Conservation (phyloP, 2,113 vertebrate species). For the Porphyrio hochstetteri region DNA sequence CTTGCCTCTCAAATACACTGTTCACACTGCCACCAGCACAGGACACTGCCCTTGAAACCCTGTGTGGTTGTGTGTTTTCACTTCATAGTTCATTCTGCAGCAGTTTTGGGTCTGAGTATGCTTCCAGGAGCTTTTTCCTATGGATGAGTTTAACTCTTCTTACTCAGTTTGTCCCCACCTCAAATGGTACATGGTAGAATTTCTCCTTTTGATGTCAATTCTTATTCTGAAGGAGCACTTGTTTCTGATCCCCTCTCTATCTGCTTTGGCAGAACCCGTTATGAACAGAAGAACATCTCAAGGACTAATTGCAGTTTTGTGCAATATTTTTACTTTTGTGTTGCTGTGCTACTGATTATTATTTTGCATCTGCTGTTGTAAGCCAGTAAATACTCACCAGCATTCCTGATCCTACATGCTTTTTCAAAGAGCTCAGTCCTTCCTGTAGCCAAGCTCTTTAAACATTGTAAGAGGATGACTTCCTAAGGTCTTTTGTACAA, state of each 20-base stretch:
- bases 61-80: background rate
- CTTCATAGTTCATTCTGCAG: background rate
- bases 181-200: background rate
- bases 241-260: background rate
- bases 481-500: background rate
- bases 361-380: background rate
- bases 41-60: background rate
- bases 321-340: background rate
- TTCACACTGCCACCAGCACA: background rate
- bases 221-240: background rate
- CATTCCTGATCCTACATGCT: background rate
- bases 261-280: background rate
- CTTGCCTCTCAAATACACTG: background rate
- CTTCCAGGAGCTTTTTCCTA: background rate
- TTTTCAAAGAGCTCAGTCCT: background rate
- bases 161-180: background rate
- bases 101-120: background rate
- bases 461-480: background rate
- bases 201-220: background rate
- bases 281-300: background rate
- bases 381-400: background rate
- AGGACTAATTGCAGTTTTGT: background rate
- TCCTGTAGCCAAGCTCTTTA: conserved; percentile 13
- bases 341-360: background rate
- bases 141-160: background rate